Evolutionary conservation across 2,888 invertebrate species (phyloP).

Genomic region (Mystacides longicornis): DNA sequence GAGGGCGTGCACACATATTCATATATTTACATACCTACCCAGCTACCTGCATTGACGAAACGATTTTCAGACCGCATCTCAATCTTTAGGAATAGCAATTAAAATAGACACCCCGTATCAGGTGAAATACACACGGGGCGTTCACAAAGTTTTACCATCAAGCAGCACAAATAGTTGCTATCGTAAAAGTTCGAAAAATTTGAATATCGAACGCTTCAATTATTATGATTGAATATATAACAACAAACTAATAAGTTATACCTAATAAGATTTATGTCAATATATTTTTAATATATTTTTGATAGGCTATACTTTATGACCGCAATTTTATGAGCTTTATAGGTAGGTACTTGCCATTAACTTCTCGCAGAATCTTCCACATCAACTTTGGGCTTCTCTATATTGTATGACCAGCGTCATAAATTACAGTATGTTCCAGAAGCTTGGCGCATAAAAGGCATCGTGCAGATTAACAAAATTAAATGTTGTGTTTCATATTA

Average conservation of each 20-base stretch:
- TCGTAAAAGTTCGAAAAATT: no score
- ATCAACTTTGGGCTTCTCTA: conserved; percentile 30
- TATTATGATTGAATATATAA: no score
- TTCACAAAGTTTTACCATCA: conserved; percentile 46
- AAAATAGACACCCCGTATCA: conserved; percentile 47
- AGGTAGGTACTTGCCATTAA: conserved; percentile 33
- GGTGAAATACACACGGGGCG: conserved; percentile 43
- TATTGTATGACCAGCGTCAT: conserved; percentile 29
- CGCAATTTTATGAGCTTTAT: not conserved
- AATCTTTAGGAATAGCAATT: conserved; percentile 51
- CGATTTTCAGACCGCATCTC: conserved; percentile 41
- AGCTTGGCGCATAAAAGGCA: not conserved
- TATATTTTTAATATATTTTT: no score
- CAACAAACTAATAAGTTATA: no score
- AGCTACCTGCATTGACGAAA: conserved; percentile 25
- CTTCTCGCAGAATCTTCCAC: conserved; percentile 31
- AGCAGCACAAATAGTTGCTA: conserved; percentile 27
- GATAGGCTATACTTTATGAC: not conserved
- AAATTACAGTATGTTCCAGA: conserved; percentile 28
- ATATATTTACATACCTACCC: conserved; percentile 4
- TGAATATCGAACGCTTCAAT: no score
- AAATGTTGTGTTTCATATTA: no score
- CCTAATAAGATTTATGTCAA: no score
- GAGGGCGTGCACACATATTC: not conserved
- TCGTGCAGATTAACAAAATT: not conserved